Conservation (phyloP, 2,113 vertebrate genomes). For the Anhinga anhinga region DNA sequence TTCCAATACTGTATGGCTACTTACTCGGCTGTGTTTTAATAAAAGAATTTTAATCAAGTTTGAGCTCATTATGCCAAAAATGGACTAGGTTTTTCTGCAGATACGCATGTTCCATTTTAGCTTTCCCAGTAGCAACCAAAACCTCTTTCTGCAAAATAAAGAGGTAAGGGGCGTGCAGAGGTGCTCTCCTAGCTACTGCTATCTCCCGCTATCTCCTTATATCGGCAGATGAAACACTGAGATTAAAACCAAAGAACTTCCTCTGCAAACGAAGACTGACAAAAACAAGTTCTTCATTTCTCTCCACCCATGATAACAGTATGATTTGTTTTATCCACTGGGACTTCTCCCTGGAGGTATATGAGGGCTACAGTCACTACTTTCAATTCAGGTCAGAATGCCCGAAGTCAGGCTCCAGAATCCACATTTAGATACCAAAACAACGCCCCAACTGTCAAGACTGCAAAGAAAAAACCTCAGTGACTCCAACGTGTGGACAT, state of each 20-base stretch:
- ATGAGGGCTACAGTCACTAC: neutral
- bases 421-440: neutral
- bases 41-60: conserved; percentile 42
- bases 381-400: neutral
- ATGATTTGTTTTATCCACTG: neutral
- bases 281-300: neutral
- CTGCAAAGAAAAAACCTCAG: neutral
- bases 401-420: neutral
- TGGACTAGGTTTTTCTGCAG: neutral
- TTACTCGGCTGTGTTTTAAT: conserved; percentile 18
- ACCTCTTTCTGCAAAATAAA: neutral
- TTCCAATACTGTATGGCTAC: neutral
- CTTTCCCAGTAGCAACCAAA: neutral
- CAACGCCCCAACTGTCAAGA: accelerated
- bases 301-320: neutral
- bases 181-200: neutral
- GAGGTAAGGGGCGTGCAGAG: neutral
- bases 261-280: neutral
- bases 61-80: conserved; percentile 29
- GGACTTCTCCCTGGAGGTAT: neutral
- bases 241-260: neutral
- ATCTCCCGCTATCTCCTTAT: neutral
- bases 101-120: neutral
- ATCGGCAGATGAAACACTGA: neutral
- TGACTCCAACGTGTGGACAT: neutral